phyloP scores from a whole-genome alignment of 2,797 vertebrate species.

The Thaleichthys pacificus region DNA sequence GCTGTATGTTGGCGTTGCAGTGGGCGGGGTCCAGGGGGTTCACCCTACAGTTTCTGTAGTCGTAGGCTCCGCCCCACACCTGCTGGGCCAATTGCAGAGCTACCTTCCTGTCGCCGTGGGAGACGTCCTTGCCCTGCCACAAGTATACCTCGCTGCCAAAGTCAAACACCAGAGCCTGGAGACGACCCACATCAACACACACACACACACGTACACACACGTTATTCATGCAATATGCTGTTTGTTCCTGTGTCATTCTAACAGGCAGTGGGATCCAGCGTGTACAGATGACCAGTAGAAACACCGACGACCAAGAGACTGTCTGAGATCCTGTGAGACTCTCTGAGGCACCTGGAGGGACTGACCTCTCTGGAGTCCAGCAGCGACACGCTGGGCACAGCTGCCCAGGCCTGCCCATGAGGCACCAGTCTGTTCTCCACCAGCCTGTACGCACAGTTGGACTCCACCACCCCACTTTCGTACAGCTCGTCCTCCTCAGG shows the following conservation, averaged over 20 bases:
- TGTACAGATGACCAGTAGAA: too few relatives aligned
- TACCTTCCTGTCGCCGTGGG: conserved; percentile 62
- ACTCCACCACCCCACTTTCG: conserved; percentile 74
- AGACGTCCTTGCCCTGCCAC: conserved; percentile 76
- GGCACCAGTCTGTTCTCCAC: conserved; percentile 77
- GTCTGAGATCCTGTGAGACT: neutral
- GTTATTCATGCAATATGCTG: too few relatives aligned
- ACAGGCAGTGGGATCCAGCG: too few relatives aligned
- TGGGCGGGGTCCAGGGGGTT: conserved; percentile 77
- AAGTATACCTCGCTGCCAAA: conserved; percentile 83
- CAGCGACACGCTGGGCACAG: conserved; percentile 63
- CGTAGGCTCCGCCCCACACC: conserved; percentile 76
- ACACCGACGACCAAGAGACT: too few relatives aligned
- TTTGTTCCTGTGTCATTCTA: too few relatives aligned
- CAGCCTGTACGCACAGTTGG: conserved; percentile 80
- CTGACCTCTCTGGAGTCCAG: conserved; percentile 71
- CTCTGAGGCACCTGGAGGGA: neutral
- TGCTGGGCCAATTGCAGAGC: conserved; percentile 77
- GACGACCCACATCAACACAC: conserved; percentile 6
- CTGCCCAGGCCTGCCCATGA: conserved; percentile 76
- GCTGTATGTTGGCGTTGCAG: conserved; percentile 53
- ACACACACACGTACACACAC: neutral
- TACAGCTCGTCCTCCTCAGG: conserved; percentile 76
- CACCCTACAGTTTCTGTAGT: conserved; percentile 80
- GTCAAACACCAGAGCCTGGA: conserved; percentile 79